A percentile compares a stretch with the other conserved stretches of the same genome.
Conservation (phyloP, 2,113 vertebrate species). For the Bujurquina vittata region DNA sequence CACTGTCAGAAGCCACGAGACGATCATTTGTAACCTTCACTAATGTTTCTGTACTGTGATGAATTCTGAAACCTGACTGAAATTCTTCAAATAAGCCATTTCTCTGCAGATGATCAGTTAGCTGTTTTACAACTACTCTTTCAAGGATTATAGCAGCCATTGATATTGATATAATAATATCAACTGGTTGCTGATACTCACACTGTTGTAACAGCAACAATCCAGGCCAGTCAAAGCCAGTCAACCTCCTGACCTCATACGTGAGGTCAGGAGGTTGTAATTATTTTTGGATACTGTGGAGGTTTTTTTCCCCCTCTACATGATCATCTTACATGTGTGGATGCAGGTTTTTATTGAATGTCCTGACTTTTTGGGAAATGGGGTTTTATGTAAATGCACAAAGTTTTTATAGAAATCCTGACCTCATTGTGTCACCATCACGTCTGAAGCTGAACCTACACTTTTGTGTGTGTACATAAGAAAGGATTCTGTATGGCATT, state of each 20-base stretch:
- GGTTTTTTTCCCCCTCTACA: not conserved
- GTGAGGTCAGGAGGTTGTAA: not conserved
- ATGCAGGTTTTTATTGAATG: not conserved
- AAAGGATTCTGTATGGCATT: not conserved
- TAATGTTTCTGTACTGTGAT: too few species aligned
- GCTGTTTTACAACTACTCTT: too few species aligned
- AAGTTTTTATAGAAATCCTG: constrained; percentile 5
- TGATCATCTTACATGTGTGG: not conserved
- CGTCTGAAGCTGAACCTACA: not conserved
- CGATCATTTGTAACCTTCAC: too few species aligned
- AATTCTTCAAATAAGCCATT: too few species aligned
- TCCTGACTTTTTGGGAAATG: not conserved
- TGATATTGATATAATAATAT: not conserved
- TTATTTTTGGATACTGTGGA: not conserved
- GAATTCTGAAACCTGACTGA: too few species aligned
- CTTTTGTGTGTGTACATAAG: not conserved
- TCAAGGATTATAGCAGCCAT: too few species aligned
- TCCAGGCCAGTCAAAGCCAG: not conserved
- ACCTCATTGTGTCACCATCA: constrained; percentile 8
- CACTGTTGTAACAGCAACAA: not conserved
- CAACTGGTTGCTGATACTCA: not conserved
- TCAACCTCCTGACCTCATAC: too few species aligned
- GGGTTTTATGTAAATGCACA: not conserved
- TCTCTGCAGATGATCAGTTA: too few species aligned
- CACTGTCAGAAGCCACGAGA: too few species aligned